Percentiles rank a stretch among this genome's conserved stretches.
Conservation (phyloP, 2,113 vertebrate genomes). For the Blennius ocellaris region DNA sequence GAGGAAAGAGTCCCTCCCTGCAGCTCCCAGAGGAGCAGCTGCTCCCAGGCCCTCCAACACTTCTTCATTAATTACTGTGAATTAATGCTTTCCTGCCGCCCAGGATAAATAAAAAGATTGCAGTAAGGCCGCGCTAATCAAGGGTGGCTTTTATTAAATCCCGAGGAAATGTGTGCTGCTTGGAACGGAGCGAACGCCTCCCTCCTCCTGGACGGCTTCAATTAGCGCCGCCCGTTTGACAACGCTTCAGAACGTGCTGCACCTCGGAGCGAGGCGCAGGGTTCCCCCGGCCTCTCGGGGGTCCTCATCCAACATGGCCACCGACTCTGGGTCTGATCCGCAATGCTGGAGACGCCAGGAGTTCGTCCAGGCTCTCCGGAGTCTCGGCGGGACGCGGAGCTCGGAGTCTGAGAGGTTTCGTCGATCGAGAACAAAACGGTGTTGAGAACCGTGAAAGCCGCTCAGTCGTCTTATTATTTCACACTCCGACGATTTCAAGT, state of each 20-base stretch:
- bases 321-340: constrained; percentile 52
- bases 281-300: constrained; percentile 63
- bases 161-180: constrained; percentile 75
- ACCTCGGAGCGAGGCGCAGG: constrained; percentile 13
- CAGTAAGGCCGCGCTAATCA: constrained; percentile 70
- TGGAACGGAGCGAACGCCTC: constrained; percentile 52
- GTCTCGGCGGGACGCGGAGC: too few relatives aligned
- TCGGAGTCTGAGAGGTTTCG: too few relatives aligned
- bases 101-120: constrained; percentile 75
- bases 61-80: constrained; percentile 80
- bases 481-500: too few relatives aligned
- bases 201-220: constrained; percentile 16
- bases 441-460: too few relatives aligned
- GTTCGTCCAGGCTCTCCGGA: too few relatives aligned
- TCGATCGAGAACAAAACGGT: too few relatives aligned
- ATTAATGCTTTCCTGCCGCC: constrained; percentile 76
- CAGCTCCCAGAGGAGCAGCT: constrained; percentile 77
- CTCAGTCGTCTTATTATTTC: too few relatives aligned
- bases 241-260: too few relatives aligned
- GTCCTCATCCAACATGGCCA: constrained; percentile 71
- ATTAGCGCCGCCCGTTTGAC: too few relatives aligned
- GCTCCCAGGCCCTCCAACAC: constrained; percentile 71
- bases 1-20: constrained; percentile 67
- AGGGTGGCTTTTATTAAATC: constrained; percentile 78
- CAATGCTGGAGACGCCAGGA: constrained; percentile 31